Conservation (phyloP, 2,113 vertebrate species). For the pig (Sus scrofa) region DNA sequence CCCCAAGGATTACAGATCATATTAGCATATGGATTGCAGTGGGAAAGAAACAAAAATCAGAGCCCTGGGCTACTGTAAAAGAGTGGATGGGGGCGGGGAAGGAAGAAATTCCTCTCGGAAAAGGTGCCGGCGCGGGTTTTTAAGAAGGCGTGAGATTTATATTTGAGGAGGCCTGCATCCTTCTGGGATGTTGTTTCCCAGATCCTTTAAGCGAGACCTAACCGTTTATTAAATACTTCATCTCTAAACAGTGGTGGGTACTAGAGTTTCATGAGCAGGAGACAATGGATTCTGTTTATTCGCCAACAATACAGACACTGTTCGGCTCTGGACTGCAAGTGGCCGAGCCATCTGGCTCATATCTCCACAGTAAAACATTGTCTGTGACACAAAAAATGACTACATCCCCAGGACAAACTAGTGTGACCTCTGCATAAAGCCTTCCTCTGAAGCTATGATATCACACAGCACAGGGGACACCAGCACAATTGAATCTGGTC, state of each 20-base stretch:
- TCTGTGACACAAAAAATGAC: conserved; percentile 93
- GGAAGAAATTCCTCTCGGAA: fast-evolving
- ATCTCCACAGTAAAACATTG: conserved; percentile 94
- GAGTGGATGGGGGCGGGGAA: neutral
- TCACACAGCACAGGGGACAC: conserved; percentile 90
- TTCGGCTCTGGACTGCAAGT: conserved; percentile 89
- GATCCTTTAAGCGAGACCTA: conserved; percentile 85
- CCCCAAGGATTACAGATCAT: conserved; percentile 27
- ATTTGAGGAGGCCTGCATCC: conserved; percentile 77
- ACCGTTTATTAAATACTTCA: conserved; percentile 89
- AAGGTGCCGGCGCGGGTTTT: neutral
- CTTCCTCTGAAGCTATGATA: conserved; percentile 94
- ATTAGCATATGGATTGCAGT: conserved; percentile 65
- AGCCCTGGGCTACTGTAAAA: neutral
- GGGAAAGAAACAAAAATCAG: conserved; percentile 48
- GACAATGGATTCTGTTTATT: conserved; percentile 91
- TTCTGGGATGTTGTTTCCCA: conserved; percentile 83
- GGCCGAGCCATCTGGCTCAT: conserved; percentile 92
- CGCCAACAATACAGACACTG: conserved; percentile 89
- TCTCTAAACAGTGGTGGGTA: conserved; percentile 88
- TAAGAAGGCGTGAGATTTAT: conserved; percentile 67
- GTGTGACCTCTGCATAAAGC: conserved; percentile 92
- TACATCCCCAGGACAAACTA: conserved; percentile 91
- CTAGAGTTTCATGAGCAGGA: conserved; percentile 90
- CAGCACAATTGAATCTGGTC: conserved; percentile 93